Evolutionary conservation across 2,888 invertebrate species (phyloP).

Genomic region (Fragum fragum): DNA sequence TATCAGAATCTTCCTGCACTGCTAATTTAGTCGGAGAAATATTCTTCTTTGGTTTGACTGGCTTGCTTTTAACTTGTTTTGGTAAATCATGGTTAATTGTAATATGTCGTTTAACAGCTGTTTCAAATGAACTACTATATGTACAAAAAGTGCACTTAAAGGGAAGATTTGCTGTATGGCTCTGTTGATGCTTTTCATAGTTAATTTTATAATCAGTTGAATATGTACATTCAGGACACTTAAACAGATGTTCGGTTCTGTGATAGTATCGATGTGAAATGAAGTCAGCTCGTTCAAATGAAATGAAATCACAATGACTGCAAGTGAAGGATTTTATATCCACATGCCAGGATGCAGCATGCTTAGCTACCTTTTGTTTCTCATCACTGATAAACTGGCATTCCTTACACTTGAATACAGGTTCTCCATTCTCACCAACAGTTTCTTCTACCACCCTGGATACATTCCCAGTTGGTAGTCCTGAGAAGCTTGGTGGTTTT

Average conservation of each 20-base stretch:
- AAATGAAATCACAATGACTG: constrained; percentile 95
- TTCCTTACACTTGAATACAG: constrained; percentile 89
- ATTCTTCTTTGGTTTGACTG: not conserved
- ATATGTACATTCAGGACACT: constrained; percentile 97
- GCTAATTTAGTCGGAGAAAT: constrained; percentile 24
- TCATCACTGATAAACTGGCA: constrained; percentile 91
- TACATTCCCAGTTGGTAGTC: constrained; percentile 42
- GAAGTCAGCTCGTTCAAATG: constrained; percentile 90
- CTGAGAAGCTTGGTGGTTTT: not conserved
- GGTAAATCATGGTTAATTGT: constrained; percentile 74
- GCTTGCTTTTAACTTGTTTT: not conserved
- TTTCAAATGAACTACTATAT: constrained; percentile 82
- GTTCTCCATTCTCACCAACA: constrained; percentile 51
- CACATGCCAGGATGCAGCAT: constrained; percentile 92
- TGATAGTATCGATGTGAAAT: constrained; percentile 91
- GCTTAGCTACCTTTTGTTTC: constrained; percentile 90
- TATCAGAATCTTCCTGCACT: constrained; percentile 9
- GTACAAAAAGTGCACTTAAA: constrained; percentile 81
- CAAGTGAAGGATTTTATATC: constrained; percentile 95
- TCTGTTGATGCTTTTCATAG: constrained; percentile 94
- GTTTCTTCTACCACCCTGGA: constrained; percentile 65
- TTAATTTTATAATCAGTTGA: constrained; percentile 97
- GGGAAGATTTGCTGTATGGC: constrained; percentile 73
- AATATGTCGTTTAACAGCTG: constrained; percentile 82
- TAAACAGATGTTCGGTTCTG: constrained; percentile 87